Evolutionary conservation across 2,888 invertebrate species (phyloP), one percentile per base, ranked within the genome.

Genomic region (Apamea anceps): DNA sequence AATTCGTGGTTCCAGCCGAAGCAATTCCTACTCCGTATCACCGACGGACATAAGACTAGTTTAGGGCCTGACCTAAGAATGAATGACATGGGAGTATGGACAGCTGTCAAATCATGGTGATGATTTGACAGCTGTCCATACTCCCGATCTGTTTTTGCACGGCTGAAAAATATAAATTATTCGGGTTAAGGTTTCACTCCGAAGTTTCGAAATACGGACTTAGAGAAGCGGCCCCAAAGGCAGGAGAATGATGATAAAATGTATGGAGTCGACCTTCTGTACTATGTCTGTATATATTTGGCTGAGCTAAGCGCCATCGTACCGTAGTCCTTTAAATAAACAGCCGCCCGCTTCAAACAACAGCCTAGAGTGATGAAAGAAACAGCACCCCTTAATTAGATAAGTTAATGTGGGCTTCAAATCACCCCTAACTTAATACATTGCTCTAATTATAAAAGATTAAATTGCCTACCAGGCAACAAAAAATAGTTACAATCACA

Each of bases 321-420:
- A 68, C 72, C 74, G 81, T 90, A 88, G 90, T 81, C 82, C 82
- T 67, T 75, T 75, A 76, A 62, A 87, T 87, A 90, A 88, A 79
- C 75, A 79, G 60, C 63, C 66, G 25, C 63, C 37, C 57, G 68
- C 68, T 78, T 88, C 74, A 57, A 77, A 77, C 75, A 85, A 85
- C 84, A 70, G 42, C 15, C 51, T 37, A 28, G 67, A 71, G 72
- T 73, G 79, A 82, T 88, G 79, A 88, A 84, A 88, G 70, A 78
- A 88, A 77, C 81, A 85, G 72, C 63, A 32, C 32, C 45, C 72
- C 86, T 88, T 85, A 88, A 88, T 88, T 82, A 85, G 42, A 78
- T 79, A 75, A 81, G 85, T 87, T 72, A 78, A 84, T 77, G 78
- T 73, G 60, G 65, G 42, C 70, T 72, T 75, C 81, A 80, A 79